A percentile compares a stretch with the other conserved stretches of the same genome.
Evolutionary conservation across 2,113 vertebrate species (phyloP).

Genomic region (Climacteris rufus): DNA sequence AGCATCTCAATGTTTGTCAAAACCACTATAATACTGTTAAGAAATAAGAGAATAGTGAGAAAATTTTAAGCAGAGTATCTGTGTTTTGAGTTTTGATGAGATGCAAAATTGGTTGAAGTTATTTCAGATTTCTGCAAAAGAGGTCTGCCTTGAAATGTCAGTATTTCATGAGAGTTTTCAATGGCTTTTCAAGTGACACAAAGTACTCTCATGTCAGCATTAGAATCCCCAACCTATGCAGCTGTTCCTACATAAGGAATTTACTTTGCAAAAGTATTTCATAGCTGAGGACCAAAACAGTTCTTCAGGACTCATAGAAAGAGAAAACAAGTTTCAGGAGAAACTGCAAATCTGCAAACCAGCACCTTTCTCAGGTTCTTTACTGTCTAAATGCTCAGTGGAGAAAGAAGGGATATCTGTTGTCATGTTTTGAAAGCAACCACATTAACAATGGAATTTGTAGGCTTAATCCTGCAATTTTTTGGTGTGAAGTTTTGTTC

Average conservation of each 20-base stretch:
- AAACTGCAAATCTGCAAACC: neutral
- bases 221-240: neutral
- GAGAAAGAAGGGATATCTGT: neutral
- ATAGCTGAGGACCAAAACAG: neutral
- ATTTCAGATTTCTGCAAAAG: neutral
- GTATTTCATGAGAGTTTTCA: neutral
- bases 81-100: neutral
- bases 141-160: conserved; percentile 4
- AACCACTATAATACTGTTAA: neutral
- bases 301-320: neutral
- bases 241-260: neutral
- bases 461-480: neutral
- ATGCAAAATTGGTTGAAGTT: neutral
- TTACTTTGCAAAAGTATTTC: neutral
- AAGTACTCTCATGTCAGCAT: neutral
- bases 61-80: neutral
- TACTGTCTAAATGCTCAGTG: neutral
- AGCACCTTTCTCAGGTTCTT: neutral
- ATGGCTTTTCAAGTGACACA: neutral
- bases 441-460: neutral
- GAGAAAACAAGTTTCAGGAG: neutral
- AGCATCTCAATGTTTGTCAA: neutral
- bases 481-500: neutral
- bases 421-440: neutral
- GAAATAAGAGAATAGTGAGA: neutral